A percentile compares a stretch with the other conserved stretches of the same genome.
These are phyloP conservation scores for Perodicticus potto DNA, from an alignment of 2,797 vertebrate genomes.

Conservation along the genomic window DNA sequence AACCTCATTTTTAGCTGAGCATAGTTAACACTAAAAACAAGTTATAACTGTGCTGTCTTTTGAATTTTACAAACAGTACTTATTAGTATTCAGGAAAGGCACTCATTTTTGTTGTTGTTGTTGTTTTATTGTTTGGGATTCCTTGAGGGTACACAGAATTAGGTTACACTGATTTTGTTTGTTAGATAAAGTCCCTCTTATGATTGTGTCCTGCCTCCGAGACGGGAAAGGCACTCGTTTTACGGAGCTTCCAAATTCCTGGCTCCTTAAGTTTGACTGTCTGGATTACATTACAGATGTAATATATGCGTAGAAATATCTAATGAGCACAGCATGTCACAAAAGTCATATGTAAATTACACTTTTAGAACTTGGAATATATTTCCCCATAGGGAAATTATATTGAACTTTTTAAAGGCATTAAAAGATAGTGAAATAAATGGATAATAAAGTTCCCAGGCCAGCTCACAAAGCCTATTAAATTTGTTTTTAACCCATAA, in stretches of 20 bases:
- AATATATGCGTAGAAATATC: slow-evolving; percentile 35
- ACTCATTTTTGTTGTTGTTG: neutral
- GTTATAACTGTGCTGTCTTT: neutral
- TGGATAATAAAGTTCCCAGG: slow-evolving; percentile 51
- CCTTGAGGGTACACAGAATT: too few relatives aligned
- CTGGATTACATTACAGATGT: slow-evolving; percentile 56
- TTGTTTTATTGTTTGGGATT: too few relatives aligned
- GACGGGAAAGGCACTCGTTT: neutral
- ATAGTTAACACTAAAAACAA: neutral
- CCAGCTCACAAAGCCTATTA: slow-evolving; percentile 42
- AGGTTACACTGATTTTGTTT: too few relatives aligned
- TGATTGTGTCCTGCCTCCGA: too few relatives aligned
- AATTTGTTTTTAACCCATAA: slow-evolving; percentile 44
- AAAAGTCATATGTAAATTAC: slow-evolving; percentile 7
- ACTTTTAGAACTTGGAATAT: slow-evolving; percentile 48
- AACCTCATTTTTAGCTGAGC: slow-evolving; percentile 10
- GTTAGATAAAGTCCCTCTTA: too few relatives aligned
- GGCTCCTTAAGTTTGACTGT: slow-evolving; percentile 51
- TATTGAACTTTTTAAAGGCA: slow-evolving; percentile 55
- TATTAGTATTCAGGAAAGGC: neutral
- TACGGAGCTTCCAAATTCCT: slow-evolving; percentile 48
- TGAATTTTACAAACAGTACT: neutral
- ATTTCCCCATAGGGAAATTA: slow-evolving; percentile 61
- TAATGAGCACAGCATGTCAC: slow-evolving; percentile 47
- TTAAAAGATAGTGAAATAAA: slow-evolving; percentile 64